Base-by-base conservation (phyloP, 2,888 invertebrate genomes). In the Xanthorhoe designata region DNA sequence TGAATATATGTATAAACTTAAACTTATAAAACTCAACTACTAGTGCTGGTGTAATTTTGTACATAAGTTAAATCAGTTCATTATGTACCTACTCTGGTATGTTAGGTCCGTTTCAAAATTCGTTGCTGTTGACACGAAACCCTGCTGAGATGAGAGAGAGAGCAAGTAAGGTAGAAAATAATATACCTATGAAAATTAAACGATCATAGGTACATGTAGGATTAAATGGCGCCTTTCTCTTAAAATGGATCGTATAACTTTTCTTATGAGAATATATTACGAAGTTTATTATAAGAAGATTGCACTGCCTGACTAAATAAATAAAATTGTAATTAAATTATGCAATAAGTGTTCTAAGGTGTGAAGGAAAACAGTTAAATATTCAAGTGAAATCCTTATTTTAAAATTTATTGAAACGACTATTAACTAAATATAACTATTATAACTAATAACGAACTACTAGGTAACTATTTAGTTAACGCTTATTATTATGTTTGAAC, bases 101-200 rank as follows among this genome's bases (percentile, higher is more conserved):
- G 42, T 51, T 52, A 17, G n/a, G n/a, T n/a, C n/a, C 29, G 67
- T 60, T 63, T 61, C 63, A 67, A 63, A 64, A 67, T 63, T 61
- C 51, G 60, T 56, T 56, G 59, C 56, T 56, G 66, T 64, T 63
- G 59, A 64, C 67, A 60, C 56, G 57, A 52, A 29, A 56, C 47
- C 67, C 63, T 29, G 67, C 52, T 67, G 67, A 13, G n/a, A n/a
- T n/a, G n/a, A n/a, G n/a, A n/a, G n/a, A n/a, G n/a, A n/a, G 67
- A 64, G 52, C 52, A 53, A 61, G 66, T 63, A 38, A 56, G 52
- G 47, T 64, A 42, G 56, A 56, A 60, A 64, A 56, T 61, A n/a
- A n/a, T n/a, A n/a, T n/a, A n/a, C n/a, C n/a, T n/a, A 63, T 59
- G 63, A 67, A 62, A 62, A 58, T 62, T 54, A 61, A 53, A 66